A percentile compares a stretch with the other conserved stretches of the same genome.
phyloP scores from a whole-genome alignment of 2,888 invertebrate genomes.

The Flabesymbios commensalis region DNA sequence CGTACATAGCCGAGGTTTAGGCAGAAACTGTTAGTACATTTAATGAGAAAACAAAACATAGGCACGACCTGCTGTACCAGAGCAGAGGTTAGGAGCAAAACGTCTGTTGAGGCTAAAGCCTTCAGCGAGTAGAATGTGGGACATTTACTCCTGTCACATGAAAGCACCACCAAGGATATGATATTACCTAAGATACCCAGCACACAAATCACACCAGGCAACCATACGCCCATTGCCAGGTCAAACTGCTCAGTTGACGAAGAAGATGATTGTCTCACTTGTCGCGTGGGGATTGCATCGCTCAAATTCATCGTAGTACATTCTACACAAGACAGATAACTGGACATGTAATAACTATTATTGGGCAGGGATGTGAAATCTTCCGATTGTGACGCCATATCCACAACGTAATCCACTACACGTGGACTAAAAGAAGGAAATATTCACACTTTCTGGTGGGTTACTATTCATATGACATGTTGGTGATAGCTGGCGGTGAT shows the following conservation, averaged over 20 bases:
- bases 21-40: slow-evolving; percentile 22
- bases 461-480: no score
- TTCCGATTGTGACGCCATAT: no score
- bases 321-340: no score
- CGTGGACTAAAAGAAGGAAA: no score
- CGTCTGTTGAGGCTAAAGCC: slow-evolving; percentile 33
- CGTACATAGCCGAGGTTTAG: slow-evolving; percentile 28
- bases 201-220: slow-evolving; percentile 32
- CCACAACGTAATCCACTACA: no score
- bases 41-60: slow-evolving; percentile 10
- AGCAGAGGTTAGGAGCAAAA: slow-evolving; percentile 31
- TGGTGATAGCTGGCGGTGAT: no score
- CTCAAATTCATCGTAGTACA: no score
- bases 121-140: slow-evolving; percentile 33
- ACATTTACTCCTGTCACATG: slow-evolving; percentile 16
- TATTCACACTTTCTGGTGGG: no score
- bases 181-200: slow-evolving; percentile 34
- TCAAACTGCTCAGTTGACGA: slow-evolving; percentile 27
- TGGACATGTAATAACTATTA: no score
- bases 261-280: no score
- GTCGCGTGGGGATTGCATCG: no score
- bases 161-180: slow-evolving; percentile 29
- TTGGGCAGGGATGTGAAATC: no score
- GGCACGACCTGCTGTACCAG: slow-evolving; percentile 34
- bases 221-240: slow-evolving; percentile 32